Evolutionary conservation across 2,113 vertebrate species (phyloP), one percentile per base, ranked within the genome.

Genomic region (Myrmecobius fasciatus): DNA sequence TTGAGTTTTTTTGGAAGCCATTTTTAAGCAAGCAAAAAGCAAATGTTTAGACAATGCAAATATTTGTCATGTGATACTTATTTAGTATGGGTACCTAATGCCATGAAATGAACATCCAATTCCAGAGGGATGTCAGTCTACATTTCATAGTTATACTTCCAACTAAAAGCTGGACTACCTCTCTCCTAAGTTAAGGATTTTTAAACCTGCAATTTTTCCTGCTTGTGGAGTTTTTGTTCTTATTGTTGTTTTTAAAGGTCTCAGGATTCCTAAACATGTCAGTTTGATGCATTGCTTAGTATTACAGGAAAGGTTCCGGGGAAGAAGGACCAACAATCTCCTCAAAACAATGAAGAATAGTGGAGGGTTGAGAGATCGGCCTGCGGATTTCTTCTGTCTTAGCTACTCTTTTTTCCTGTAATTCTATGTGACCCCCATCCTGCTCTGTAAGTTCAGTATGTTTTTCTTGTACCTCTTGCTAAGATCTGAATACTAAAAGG

Each of bases 301-400:
- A 24, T 88, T 93, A 92, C 88, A 53, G 36, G 0, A 97, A 93
- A 96, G 94, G 91, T 93, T 96, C 54, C 91, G 89, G 96, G 49
- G 67, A 56, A 89, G 93, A 97, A 97, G 56, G 48, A 96, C 46
- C 83, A 93, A 60, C 97, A 97, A 95, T 97, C 97, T 98, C 97
- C 97, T 98, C 98, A 97, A 96, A 97, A 96, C 92, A 95, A 95
- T 89, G 96, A 96, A 98, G 98, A 98, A 97, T 96, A 97, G 96
- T 20, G 97, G 98, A 98, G 98, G 98, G 98, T 98, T 98, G 98
- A 98, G 98, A 98, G 98, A 98, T 98, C 98, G 98, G 98, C 98
- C 98, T 98, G 97, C 98, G 98, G 95, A 98, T 97, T 98, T 97
- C 96, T 91, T 96, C 92, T 94, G 90, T 31, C 95, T 93, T 95